phyloP scores from a whole-genome alignment of 2,888 invertebrate species.

The Lepidocyrtinus sp. region DNA sequence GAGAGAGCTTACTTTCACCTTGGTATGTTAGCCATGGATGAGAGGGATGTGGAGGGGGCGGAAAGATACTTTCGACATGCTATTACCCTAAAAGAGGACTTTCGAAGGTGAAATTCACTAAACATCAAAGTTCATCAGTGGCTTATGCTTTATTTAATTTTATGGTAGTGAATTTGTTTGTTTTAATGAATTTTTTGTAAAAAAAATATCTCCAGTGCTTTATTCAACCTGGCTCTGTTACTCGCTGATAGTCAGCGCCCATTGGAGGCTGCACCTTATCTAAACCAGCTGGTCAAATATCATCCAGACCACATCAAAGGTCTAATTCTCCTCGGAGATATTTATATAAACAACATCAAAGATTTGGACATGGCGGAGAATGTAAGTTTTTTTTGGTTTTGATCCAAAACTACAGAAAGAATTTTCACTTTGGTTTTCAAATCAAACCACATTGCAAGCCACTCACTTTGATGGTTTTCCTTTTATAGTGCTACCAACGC shows the following conservation, averaged over 20 bases:
- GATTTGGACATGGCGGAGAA: slow-evolving; percentile 95
- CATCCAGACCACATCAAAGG: slow-evolving; percentile 97
- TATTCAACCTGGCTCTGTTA: slow-evolving; percentile 93
- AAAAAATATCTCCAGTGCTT: slow-evolving; percentile 93
- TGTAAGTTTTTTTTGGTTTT: slow-evolving; percentile 75
- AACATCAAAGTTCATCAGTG: background rate
- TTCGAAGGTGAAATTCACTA: slow-evolving; percentile 61
- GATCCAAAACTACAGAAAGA: background rate
- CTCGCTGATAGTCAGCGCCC: slow-evolving; percentile 91
- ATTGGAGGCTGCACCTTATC: slow-evolving; percentile 91
- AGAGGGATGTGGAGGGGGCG: slow-evolving; percentile 88
- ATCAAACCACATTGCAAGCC: background rate
- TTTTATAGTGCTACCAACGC: slow-evolving; percentile 86
- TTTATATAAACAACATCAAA: slow-evolving; percentile 95
- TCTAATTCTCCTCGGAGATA: slow-evolving; percentile 92
- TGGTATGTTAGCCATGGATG: slow-evolving; percentile 98
- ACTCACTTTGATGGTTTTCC: background rate
- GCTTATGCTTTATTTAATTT: too few relatives aligned
- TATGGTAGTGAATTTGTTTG: too few relatives aligned
- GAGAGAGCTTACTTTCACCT: slow-evolving; percentile 95
- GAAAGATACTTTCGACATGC: slow-evolving; percentile 93
- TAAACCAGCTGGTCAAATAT: slow-evolving; percentile 90
- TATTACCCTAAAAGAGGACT: slow-evolving; percentile 77
- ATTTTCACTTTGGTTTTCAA: background rate
- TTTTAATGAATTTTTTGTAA: too few relatives aligned